These are phyloP conservation scores for Argentina silus DNA, from an alignment of 2,797 vertebrate genomes.

Conservation along the genomic window DNA sequence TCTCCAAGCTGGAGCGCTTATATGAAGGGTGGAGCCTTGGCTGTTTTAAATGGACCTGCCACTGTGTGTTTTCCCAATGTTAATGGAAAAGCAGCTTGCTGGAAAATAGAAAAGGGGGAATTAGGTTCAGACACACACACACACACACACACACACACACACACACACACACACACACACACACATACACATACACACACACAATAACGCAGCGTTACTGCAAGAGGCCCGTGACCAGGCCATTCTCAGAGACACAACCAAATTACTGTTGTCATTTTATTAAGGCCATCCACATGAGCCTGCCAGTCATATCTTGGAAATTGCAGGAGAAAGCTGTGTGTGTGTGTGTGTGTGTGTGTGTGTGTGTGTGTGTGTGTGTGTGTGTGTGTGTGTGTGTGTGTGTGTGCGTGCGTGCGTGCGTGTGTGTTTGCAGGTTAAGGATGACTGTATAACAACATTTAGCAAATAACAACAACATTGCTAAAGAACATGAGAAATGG, in stretches of 20 bases:
- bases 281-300: slow-evolving; percentile 84
- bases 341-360: slow-evolving; percentile 38
- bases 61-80: slow-evolving; percentile 95
- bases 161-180: too few relatives aligned
- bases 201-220: too few relatives aligned
- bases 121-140: slow-evolving; percentile 85
- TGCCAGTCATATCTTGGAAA: slow-evolving; percentile 71
- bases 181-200: background rate
- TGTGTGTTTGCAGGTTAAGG: background rate
- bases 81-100: slow-evolving; percentile 98
- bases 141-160: slow-evolving; percentile 9
- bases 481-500: too few relatives aligned
- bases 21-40: slow-evolving; percentile 89
- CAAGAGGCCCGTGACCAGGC: slow-evolving; percentile 36
- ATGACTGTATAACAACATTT: background rate
- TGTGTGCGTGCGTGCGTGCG: slow-evolving; percentile 70
- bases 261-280: slow-evolving; percentile 93
- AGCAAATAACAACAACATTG: slow-evolving; percentile 13
- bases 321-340: slow-evolving; percentile 36
- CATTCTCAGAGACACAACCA: slow-evolving; percentile 89
- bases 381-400: background rate
- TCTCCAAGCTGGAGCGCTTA: slow-evolving; percentile 86
- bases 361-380: slow-evolving; percentile 64
- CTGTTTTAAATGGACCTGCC: slow-evolving; percentile 96
- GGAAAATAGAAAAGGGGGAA: slow-evolving; percentile 93